These are phyloP conservation scores for Callochromis pleurospilus DNA, from an alignment of 2,113 vertebrate species.

Conservation along the genomic window DNA sequence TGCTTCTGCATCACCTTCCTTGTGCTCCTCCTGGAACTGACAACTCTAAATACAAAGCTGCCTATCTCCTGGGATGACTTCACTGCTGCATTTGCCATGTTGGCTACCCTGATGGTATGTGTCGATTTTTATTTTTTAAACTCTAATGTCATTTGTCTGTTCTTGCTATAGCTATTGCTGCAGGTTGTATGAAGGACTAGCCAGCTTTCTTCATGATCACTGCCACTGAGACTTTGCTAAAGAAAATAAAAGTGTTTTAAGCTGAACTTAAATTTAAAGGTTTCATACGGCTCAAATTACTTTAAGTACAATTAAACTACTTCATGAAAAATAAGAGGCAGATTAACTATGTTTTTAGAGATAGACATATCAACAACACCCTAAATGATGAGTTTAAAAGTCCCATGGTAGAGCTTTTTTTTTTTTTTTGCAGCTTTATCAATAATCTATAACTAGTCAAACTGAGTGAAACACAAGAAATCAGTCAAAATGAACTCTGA, in stretches of 20 bases:
- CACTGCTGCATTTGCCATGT: constrained; percentile 79
- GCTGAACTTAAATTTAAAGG: not conserved
- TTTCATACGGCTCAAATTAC: not conserved
- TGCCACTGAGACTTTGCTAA: not conserved
- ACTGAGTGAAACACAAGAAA: not conserved
- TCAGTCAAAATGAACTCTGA: not conserved
- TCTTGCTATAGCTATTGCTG: not conserved
- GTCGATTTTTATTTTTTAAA: not conserved
- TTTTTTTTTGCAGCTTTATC: not conserved
- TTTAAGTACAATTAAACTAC: not conserved
- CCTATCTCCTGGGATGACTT: constrained; percentile 85
- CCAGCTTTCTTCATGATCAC: not conserved
- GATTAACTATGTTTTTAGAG: not conserved
- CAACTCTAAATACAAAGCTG: constrained; percentile 48
- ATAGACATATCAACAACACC: not conserved
- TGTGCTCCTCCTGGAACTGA: constrained; percentile 77
- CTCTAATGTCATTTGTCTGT: not conserved
- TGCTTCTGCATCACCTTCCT: constrained; percentile 75
- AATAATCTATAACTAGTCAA: not conserved
- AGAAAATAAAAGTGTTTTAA: not conserved
- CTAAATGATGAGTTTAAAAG: not conserved
- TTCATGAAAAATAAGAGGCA: not conserved
- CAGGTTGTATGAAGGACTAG: not conserved
- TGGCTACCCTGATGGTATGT: constrained; percentile 75
- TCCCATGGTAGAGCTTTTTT: not conserved